Percentiles rank a stretch among this genome's conserved stretches.
phyloP scores from a whole-genome alignment of 1,140 invertebrate genomes.

The Babylonia areolata region DNA sequence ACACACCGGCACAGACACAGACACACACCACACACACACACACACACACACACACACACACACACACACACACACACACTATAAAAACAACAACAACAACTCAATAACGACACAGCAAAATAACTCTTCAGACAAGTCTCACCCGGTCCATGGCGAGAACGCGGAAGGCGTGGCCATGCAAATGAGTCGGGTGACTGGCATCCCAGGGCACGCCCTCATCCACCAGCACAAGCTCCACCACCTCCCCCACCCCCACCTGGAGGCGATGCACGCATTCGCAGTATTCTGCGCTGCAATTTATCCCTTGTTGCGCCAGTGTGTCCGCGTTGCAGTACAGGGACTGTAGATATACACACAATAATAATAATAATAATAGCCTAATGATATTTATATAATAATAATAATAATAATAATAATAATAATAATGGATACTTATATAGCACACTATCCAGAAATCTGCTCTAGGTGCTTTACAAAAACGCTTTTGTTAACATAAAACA shows the following conservation, averaged over 20 bases:
- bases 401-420: not conserved
- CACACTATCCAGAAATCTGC: too few relatives aligned
- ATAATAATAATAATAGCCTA: not conserved
- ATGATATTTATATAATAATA: too few relatives aligned
- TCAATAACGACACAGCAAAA: too few relatives aligned
- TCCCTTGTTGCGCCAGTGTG: conserved; percentile 25
- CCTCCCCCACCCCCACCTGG: conserved; percentile 37
- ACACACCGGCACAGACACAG: too few relatives aligned
- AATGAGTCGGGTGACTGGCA: conserved; percentile 82
- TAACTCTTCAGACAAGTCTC: too few relatives aligned
- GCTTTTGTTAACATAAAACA: too few relatives aligned
- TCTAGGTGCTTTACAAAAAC: too few relatives aligned
- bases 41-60: too few relatives aligned
- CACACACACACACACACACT: too few relatives aligned
- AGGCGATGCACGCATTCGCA: conserved; percentile 46
- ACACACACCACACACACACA: too few relatives aligned
- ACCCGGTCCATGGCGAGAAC: conserved; percentile 79
- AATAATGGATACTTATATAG: not conserved
- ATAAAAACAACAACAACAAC: too few relatives aligned
- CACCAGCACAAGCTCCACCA: conserved; percentile 48
- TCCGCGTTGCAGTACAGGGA: conserved; percentile 77
- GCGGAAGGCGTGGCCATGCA: conserved; percentile 85
- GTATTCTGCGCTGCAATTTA: conserved; percentile 38
- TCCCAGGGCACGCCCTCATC: conserved; percentile 70
- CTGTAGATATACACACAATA: too few relatives aligned